Percentiles rank a stretch among this genome's conserved stretches.
These are phyloP conservation scores for Palythoa heliodiscus DNA, from an alignment of 92 coral and sea anemone genomes.

Conservation along the genomic window DNA sequence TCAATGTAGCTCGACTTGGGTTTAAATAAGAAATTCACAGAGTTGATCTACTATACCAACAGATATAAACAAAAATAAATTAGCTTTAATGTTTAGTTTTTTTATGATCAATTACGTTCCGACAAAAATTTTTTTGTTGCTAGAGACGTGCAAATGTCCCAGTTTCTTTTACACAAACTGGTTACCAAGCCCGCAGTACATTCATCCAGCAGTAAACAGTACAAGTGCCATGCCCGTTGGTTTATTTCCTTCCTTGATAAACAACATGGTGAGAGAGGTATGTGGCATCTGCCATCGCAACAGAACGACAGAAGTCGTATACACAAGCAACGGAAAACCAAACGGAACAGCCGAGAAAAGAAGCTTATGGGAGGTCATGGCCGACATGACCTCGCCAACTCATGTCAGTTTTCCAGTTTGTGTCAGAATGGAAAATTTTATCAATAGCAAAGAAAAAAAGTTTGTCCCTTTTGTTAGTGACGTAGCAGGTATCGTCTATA, in stretches of 20 bases:
- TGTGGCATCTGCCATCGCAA: constrained; percentile 59
- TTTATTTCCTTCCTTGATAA: constrained; percentile 58
- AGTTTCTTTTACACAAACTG: constrained; percentile 66
- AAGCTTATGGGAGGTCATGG: constrained; percentile 41
- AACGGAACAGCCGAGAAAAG: constrained; percentile 19
- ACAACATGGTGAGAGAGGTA: constrained; percentile 36
- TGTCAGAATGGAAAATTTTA: constrained; percentile 22
- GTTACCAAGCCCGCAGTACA: constrained; percentile 63
- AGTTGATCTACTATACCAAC: no score
- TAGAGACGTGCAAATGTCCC: constrained; percentile 85
- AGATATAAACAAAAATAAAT: no score
- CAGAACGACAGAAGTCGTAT: constrained; percentile 44
- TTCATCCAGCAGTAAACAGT: constrained; percentile 42
- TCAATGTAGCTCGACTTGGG: no score
- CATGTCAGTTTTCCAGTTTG: constrained; percentile 65
- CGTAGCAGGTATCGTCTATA: constrained; percentile 51
- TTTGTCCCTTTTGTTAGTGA: constrained; percentile 51
- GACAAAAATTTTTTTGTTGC: not conserved
- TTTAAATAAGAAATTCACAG: no score
- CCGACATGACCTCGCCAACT: constrained; percentile 47
- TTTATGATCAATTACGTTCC: not conserved
- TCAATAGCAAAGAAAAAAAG: constrained; percentile 16
- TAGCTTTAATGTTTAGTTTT: no score
- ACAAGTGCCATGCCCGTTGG: constrained; percentile 43
- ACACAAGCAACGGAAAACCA: constrained; percentile 12